Evolutionary conservation across 2,888 invertebrate species (phyloP), one percentile per base, ranked within the genome.

Genomic region (Caenorhabditis sp.): DNA sequence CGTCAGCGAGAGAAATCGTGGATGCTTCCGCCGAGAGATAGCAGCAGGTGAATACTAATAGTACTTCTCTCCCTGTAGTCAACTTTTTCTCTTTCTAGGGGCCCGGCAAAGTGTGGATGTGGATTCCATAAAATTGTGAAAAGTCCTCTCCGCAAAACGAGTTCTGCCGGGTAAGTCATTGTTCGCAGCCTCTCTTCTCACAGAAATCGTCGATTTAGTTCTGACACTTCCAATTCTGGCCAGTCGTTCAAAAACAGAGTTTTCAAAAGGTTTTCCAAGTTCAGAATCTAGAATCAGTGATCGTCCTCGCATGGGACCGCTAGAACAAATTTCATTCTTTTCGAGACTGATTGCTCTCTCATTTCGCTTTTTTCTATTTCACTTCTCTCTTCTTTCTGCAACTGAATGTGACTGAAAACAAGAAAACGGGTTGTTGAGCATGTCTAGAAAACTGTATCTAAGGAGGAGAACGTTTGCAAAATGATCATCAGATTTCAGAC

Each of bases 1-100:
- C 82, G 86, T 37, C 71, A 80, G n/a, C 61, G 88, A 22, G 87
- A 88, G 56, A 89, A 89, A 70, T 83, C 89, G 8, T 91, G 90
- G 90, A 90, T 90, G 89, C 74, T 90, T 9, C 87, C 87, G 1
- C 84, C 87, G 22, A 74, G 82, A 37, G 85, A 85, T 47, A 84
- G 84, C 35, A 84, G 85, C 80, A 80, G 83, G 85, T 83, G 13
- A 60, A 53, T 15, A n/a, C 13, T 24, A 1, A 24, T 37, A 6
- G n/a, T n/a, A n/a, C n/a, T n/a, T n/a, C n/a, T n/a, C n/a, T n/a
- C n/a, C n/a, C n/a, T n/a, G n/a, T n/a, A n/a, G n/a, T n/a, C n/a
- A n/a, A 8, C 13, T 44, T 58, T 24, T 50, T 47, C n/a, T 11
- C 24, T 28, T 61, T 40, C 2, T 60, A 85, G 85, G 60, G 85